A percentile compares a stretch with the other conserved stretches of the same genome.
Evolutionary conservation across 1,140 invertebrate genomes (phyloP).

Genomic region (Dreissena rostriformis): DNA sequence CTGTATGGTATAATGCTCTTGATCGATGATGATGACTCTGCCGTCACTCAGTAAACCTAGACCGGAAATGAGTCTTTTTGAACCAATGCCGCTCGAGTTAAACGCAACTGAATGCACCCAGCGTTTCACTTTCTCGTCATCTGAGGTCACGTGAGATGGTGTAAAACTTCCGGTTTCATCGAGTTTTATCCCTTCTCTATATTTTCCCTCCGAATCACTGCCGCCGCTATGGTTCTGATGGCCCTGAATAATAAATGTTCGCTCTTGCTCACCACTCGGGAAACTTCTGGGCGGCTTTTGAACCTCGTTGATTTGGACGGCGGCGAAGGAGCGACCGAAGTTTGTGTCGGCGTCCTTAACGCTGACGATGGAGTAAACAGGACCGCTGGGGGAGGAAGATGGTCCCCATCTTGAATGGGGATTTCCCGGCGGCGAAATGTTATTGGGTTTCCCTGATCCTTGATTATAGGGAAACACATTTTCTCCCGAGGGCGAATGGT

Average conservation of each 20-base stretch:
- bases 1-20: slow-evolving; percentile 48
- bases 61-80: slow-evolving; percentile 39
- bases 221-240: not conserved
- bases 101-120: slow-evolving; percentile 49
- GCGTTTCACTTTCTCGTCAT: slow-evolving; percentile 24
- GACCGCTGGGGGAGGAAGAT: not conserved
- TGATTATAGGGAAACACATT: not conserved
- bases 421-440: slow-evolving; percentile 10
- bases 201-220: not conserved
- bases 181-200: not conserved
- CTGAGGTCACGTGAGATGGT: not conserved
- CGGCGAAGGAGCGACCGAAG: slow-evolving; percentile 52
- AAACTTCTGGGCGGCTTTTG: not conserved
- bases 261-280: not conserved
- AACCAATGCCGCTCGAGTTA: slow-evolving; percentile 32
- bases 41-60: slow-evolving; percentile 36
- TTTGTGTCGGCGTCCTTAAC: slow-evolving; percentile 35
- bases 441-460: too few relatives aligned
- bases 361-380: slow-evolving; percentile 16
- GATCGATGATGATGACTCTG: slow-evolving; percentile 36
- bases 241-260: not conserved
- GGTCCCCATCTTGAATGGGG: slow-evolving; percentile 4
- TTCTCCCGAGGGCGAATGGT: too few relatives aligned
- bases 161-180: slow-evolving; percentile 26
- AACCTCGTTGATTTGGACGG: slow-evolving; percentile 42